Conservation (phyloP, 2,797 vertebrate species). For the Neopelma chrysocephalum region DNA sequence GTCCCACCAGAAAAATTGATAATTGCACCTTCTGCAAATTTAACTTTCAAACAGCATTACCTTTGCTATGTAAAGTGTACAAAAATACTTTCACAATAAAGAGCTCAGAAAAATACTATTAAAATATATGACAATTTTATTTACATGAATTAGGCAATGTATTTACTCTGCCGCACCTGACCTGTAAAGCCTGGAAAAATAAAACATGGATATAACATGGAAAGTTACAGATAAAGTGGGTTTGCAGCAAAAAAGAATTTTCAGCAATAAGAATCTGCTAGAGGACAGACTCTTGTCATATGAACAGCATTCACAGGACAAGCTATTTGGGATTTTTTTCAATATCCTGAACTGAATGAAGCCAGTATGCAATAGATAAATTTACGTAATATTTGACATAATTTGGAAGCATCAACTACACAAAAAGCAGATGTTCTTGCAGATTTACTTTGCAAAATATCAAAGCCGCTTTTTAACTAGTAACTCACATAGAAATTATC, state of each 20-base stretch:
- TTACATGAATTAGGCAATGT: not conserved
- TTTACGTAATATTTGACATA: not conserved
- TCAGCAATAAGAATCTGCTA: not conserved
- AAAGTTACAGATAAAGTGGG: not conserved
- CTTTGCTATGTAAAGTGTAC: not conserved
- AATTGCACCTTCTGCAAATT: not conserved
- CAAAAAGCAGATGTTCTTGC: not conserved
- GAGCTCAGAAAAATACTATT: not conserved
- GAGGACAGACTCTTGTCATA: not conserved
- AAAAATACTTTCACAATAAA: not conserved
- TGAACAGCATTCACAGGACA: not conserved
- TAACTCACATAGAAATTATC: not conserved
- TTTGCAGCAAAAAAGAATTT: not conserved
- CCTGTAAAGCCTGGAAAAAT: not conserved
- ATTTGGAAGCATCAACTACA: not conserved
- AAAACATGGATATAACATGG: not conserved
- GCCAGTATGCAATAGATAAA: not conserved
- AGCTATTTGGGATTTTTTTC: not conserved
- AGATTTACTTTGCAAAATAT: not conserved
- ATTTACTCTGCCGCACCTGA: not conserved
- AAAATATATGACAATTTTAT: not conserved
- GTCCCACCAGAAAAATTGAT: not conserved
- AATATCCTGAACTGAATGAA: not conserved
- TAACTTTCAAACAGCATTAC: not conserved
- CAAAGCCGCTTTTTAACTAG: not conserved